phyloP scores from a whole-genome alignment of 2,888 invertebrate genomes.

The Acanthosepion esculentum region DNA sequence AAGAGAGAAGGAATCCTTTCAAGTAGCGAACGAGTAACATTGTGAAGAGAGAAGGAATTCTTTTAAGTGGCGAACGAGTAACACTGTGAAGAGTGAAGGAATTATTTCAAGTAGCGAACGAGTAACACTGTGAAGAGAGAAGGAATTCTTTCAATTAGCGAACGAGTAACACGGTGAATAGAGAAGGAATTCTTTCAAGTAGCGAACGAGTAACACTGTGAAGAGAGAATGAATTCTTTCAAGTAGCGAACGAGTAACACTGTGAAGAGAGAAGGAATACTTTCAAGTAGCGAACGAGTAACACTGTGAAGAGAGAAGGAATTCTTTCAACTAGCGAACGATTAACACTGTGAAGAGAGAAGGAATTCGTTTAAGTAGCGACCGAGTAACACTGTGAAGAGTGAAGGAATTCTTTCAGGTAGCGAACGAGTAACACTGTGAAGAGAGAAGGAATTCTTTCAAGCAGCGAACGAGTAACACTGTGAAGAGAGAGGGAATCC shows the following conservation, averaged over 20 bases:
- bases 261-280: constrained; percentile 54
- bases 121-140: background rate
- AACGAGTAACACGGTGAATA: too few species aligned
- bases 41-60: too few species aligned
- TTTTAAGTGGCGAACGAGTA: too few species aligned
- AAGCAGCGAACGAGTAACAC: background rate
- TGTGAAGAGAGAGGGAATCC: too few species aligned
- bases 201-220: background rate
- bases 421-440: too few species aligned
- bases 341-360: constrained; percentile 63
- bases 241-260: too few species aligned
- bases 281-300: background rate
- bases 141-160: too few species aligned
- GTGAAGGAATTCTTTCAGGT: too few species aligned
- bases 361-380: background rate
- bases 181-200: constrained; percentile 10
- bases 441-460: constrained; percentile 41
- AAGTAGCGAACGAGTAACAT: background rate
- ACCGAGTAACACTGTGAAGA: background rate
- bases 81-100: constrained; percentile 60
- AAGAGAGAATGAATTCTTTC: too few species aligned
- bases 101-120: background rate
- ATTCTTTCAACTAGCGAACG: too few species aligned
- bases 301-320: too few species aligned
- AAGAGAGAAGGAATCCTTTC: constrained; percentile 39